These are phyloP conservation scores for Zophobas morio DNA, from an alignment of 1,140 invertebrate genomes.

Conservation along the genomic window DNA sequence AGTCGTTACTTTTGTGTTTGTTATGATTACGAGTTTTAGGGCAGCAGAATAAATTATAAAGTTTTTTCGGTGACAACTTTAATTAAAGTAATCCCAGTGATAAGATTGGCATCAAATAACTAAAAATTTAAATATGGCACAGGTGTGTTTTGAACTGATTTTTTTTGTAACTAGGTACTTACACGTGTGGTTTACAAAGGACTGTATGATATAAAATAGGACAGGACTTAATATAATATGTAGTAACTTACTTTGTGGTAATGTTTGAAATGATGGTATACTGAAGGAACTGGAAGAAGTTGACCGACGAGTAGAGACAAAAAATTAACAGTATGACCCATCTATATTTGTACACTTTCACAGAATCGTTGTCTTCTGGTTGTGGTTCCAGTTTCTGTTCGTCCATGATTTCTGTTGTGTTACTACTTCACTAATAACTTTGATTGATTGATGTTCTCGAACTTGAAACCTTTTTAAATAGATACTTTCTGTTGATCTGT, in stretches of 20 bases:
- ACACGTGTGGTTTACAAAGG: too few relatives aligned
- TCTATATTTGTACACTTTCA: slow-evolving; percentile 59
- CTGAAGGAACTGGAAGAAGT: slow-evolving; percentile 59
- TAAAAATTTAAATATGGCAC: too few relatives aligned
- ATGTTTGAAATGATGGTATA: slow-evolving; percentile 60
- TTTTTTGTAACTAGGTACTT: neutral
- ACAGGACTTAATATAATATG: too few relatives aligned
- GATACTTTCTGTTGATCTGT: too few relatives aligned
- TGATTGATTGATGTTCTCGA: too few relatives aligned
- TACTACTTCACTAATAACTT: slow-evolving; percentile 71
- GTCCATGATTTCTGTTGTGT: neutral
- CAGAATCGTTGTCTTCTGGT: neutral
- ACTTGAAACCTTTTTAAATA: too few relatives aligned
- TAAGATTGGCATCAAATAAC: too few relatives aligned
- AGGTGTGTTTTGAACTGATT: neutral
- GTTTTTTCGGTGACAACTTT: too few relatives aligned
- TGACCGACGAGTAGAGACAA: slow-evolving; percentile 54
- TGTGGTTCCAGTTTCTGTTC: neutral
- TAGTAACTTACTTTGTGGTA: slow-evolving; percentile 55
- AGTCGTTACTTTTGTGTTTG: neutral
- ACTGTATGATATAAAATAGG: too few relatives aligned
- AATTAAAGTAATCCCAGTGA: too few relatives aligned
- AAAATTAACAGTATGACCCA: slow-evolving; percentile 59
- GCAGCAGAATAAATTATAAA: too few relatives aligned
- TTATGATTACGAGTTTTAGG: too few relatives aligned